These are phyloP conservation scores for Calliopum simillimum DNA, from an alignment of 2,888 invertebrate genomes.

Conservation along the genomic window DNA sequence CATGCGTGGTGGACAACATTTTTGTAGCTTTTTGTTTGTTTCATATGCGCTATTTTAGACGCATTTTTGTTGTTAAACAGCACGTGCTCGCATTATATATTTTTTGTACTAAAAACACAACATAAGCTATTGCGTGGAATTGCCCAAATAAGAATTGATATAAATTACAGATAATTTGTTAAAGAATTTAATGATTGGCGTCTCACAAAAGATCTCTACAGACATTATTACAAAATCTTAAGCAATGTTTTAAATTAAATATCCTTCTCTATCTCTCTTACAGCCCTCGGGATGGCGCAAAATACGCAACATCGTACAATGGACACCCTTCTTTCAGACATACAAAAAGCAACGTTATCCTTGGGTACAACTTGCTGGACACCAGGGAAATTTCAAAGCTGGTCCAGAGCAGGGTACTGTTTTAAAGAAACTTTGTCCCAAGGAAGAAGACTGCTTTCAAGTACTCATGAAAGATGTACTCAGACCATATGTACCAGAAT, in stretches of 20 bases:
- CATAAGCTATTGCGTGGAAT: too few relatives aligned
- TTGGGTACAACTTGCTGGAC: slow-evolving; percentile 96
- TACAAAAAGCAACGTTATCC: slow-evolving; percentile 96
- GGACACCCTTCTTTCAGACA: slow-evolving; percentile 97
- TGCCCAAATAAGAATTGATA: too few relatives aligned
- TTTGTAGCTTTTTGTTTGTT: neutral
- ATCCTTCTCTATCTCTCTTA: slow-evolving; percentile 60
- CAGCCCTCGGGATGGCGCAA: slow-evolving; percentile 96
- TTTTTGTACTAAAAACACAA: neutral
- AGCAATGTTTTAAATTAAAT: slow-evolving; percentile 34
- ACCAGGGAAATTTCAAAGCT: slow-evolving; percentile 95
- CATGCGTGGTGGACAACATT: too few relatives aligned
- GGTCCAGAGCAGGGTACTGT: slow-evolving; percentile 95
- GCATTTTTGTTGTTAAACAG: neutral
- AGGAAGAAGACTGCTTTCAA: slow-evolving; percentile 90
- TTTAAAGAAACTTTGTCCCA: slow-evolving; percentile 89
- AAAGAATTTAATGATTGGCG: too few relatives aligned
- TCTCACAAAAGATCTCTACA: too few relatives aligned
- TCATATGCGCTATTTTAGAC: neutral
- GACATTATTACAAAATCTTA: too few relatives aligned
- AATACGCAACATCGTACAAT: slow-evolving; percentile 92
- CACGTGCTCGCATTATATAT: slow-evolving; percentile 20
- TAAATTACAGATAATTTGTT: too few relatives aligned
- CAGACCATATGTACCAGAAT: slow-evolving; percentile 91
- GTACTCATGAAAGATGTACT: slow-evolving; percentile 86